Evolutionary conservation across 2,888 invertebrate species (phyloP).

Genomic region (Drosophila maculinotata): DNA sequence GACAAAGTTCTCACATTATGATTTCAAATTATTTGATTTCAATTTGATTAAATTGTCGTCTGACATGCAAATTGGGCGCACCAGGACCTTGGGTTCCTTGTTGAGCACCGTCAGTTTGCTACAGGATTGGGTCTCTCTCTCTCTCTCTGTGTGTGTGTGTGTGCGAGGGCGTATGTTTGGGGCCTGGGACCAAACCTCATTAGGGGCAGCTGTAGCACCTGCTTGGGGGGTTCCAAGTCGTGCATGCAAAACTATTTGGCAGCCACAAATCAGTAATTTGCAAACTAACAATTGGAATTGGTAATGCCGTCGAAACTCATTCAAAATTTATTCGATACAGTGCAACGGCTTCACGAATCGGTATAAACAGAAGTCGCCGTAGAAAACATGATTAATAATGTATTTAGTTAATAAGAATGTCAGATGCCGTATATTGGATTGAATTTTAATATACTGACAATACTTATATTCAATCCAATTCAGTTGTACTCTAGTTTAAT

Average conservation of each 20-base stretch:
- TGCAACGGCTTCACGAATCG: too few species aligned
- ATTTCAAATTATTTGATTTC: constrained; percentile 81
- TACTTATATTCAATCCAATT: too few species aligned
- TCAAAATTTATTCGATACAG: neutral
- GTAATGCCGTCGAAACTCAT: constrained; percentile 17
- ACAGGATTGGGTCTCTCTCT: too few species aligned
- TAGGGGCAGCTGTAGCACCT: constrained; percentile 45
- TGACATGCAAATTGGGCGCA: constrained; percentile 81
- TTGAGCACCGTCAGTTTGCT: neutral
- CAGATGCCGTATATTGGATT: too few species aligned
- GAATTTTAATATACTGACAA: too few species aligned
- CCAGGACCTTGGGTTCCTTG: constrained; percentile 23
- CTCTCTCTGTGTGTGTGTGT: neutral
- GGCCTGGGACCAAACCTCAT: constrained; percentile 46
- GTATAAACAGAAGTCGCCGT: too few species aligned
- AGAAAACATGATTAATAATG: too few species aligned
- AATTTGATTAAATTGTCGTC: constrained; percentile 80
- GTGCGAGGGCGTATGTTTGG: neutral
- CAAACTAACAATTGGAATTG: constrained; percentile 32
- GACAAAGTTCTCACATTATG: constrained; percentile 83
- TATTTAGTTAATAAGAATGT: too few species aligned
- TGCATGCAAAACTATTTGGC: constrained; percentile 25
- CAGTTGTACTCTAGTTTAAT: too few species aligned
- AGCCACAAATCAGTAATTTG: too few species aligned
- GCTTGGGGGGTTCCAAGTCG: neutral